phyloP scores from a whole-genome alignment of 2,888 invertebrate species.

The Caenorhabditis afra region DNA sequence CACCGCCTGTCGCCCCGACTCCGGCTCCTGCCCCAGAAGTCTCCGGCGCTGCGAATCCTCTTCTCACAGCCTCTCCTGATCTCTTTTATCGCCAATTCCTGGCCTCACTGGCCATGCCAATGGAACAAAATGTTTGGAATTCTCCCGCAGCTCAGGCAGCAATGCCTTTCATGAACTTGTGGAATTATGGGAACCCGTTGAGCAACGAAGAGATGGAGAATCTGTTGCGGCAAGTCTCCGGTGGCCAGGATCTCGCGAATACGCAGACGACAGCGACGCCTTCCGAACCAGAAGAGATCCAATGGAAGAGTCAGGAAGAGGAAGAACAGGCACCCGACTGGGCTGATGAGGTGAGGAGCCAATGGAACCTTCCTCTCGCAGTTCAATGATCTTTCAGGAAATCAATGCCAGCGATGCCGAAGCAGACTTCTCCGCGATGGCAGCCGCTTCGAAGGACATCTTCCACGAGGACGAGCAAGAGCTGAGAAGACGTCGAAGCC shows the following conservation, averaged over 20 bases:
- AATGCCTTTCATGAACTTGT: slow-evolving; percentile 55
- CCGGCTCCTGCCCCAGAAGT: not conserved
- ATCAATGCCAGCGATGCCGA: slow-evolving; percentile 50
- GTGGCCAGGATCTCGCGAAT: not conserved
- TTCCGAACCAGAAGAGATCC: slow-evolving; percentile 9
- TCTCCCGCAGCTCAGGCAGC: slow-evolving; percentile 53
- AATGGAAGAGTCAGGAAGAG: not conserved
- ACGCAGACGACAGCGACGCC: slow-evolving; percentile 17
- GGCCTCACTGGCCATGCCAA: slow-evolving; percentile 14
- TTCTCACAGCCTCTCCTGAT: not conserved
- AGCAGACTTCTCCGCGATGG: slow-evolving; percentile 52
- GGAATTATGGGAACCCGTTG: slow-evolving; percentile 47
- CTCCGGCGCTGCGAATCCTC: not conserved
- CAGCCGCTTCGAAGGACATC: slow-evolving; percentile 35
- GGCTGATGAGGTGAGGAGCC: slow-evolving; percentile 54
- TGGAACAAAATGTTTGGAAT: slow-evolving; percentile 38
- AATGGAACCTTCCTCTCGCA: no score
- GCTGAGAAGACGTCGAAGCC: slow-evolving; percentile 40
- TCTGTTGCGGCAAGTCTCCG: slow-evolving; percentile 30
- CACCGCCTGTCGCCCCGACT: not conserved
- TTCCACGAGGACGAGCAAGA: slow-evolving; percentile 36
- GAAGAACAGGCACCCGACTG: slow-evolving; percentile 44
- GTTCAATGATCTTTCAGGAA: slow-evolving; percentile 32
- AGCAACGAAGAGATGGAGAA: slow-evolving; percentile 51
- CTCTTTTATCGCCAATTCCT: slow-evolving; percentile 42